These are phyloP conservation scores for Malacosoma neustria DNA, from an alignment of 2,888 invertebrate species.

Conservation along the genomic window DNA sequence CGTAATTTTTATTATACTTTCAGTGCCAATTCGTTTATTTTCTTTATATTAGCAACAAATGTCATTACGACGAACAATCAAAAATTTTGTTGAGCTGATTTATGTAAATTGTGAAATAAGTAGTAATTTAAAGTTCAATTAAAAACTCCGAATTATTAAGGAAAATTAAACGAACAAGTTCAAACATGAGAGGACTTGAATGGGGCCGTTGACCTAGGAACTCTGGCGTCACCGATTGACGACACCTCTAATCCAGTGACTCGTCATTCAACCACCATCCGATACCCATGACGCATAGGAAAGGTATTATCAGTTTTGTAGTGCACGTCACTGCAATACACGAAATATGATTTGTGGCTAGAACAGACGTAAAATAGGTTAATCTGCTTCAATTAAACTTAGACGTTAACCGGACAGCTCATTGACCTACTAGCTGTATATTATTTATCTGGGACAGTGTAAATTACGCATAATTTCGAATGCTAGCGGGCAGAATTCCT, in stretches of 20 bases:
- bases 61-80: too few species aligned
- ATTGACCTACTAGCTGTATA: not conserved
- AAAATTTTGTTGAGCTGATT: too few species aligned
- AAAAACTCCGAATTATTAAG: too few species aligned
- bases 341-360: slow-evolving; percentile 3
- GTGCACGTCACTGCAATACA: not conserved
- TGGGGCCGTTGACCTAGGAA: slow-evolving; percentile 54
- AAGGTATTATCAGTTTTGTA: slow-evolving; percentile 13
- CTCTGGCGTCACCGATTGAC: slow-evolving; percentile 31
- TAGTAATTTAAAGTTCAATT: too few species aligned
- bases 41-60: too few species aligned
- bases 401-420: not conserved
- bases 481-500: not conserved
- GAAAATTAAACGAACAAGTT: slow-evolving; percentile 70
- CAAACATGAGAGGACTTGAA: slow-evolving; percentile 45
- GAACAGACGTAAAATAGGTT: not conserved
- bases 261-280: slow-evolving; percentile 48
- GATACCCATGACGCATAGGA: slow-evolving; percentile 28
- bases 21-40: too few species aligned
- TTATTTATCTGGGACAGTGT: not conserved
- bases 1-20: too few species aligned
- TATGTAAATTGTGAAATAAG: too few species aligned
- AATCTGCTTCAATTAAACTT: slow-evolving; percentile 3
- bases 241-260: slow-evolving; percentile 49
- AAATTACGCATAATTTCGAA: not conserved